These are phyloP conservation scores for Chrysocyon brachyurus DNA, from an alignment of 2,797 vertebrate species.

Conservation along the genomic window DNA sequence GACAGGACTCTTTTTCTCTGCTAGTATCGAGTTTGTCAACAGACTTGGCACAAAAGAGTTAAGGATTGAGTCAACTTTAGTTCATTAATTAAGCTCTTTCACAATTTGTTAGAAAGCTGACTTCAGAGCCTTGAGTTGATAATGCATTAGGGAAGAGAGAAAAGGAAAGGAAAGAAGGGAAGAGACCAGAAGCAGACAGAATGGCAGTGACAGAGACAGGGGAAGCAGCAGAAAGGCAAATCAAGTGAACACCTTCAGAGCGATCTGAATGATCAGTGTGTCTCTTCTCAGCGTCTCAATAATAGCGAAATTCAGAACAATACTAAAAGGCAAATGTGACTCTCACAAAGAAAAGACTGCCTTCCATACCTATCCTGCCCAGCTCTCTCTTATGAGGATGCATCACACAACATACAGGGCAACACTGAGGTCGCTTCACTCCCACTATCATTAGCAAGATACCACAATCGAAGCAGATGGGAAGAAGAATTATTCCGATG, in stretches of 20 bases:
- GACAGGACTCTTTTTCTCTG: not conserved
- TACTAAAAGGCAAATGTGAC: not conserved
- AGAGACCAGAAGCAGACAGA: not conserved
- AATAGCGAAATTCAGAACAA: not conserved
- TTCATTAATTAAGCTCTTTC: not conserved
- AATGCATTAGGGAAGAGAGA: not conserved
- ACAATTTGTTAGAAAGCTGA: not conserved
- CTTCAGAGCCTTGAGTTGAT: not conserved
- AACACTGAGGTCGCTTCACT: not conserved
- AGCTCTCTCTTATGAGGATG: not conserved
- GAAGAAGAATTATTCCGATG: not conserved
- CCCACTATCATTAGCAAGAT: not conserved
- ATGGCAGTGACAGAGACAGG: not conserved
- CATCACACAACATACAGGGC: not conserved
- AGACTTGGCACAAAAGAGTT: not conserved
- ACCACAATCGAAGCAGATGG: not conserved
- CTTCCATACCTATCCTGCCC: not conserved
- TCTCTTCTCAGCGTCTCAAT: not conserved
- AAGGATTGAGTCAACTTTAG: not conserved
- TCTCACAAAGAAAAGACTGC: not conserved
- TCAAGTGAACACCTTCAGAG: not conserved
- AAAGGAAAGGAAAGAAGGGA: not conserved
- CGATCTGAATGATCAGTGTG: not conserved
- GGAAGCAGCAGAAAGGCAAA: not conserved
- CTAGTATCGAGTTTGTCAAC: not conserved